phyloP scores from a whole-genome alignment of 1,140 invertebrate genomes.

The Riptortus pedestris region DNA sequence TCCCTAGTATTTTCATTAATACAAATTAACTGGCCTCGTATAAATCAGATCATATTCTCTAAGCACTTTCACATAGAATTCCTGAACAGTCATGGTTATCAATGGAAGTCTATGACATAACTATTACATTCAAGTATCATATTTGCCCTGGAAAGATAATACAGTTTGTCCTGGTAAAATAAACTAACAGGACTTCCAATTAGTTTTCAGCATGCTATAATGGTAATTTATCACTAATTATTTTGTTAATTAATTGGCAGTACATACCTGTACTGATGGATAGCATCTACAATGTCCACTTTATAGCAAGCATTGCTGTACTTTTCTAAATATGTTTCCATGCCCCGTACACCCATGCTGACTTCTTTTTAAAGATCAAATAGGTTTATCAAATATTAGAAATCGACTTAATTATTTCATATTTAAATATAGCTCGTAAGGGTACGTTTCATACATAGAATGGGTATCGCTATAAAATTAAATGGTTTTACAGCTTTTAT shows the following conservation, averaged over 20 bases:
- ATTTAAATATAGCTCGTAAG: too few species aligned
- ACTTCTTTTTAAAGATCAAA: too few species aligned
- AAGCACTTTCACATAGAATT: too few species aligned
- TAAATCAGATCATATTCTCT: too few species aligned
- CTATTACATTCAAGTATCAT: not conserved
- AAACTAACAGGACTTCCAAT: not conserved
- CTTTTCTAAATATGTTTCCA: constrained; percentile 10
- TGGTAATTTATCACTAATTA: not conserved
- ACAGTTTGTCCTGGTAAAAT: not conserved
- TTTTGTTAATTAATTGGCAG: not conserved
- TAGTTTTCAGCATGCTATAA: not conserved
- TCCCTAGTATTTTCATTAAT: too few species aligned
- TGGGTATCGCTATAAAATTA: too few species aligned
- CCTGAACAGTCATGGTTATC: too few species aligned
- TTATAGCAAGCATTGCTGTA: not conserved
- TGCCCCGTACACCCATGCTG: constrained; percentile 18
- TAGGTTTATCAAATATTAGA: too few species aligned
- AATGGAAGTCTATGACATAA: not conserved
- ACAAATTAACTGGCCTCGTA: too few species aligned
- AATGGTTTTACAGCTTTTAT: too few species aligned
- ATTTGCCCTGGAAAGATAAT: not conserved
- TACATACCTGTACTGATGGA: constrained; percentile 6
- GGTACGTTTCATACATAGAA: too few species aligned
- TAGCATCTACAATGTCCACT: not conserved
- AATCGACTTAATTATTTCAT: too few species aligned